A percentile compares a stretch with the other conserved stretches of the same genome.
Evolutionary conservation across 2,113 vertebrate species (phyloP).

Genomic region (Merops nubicus): DNA sequence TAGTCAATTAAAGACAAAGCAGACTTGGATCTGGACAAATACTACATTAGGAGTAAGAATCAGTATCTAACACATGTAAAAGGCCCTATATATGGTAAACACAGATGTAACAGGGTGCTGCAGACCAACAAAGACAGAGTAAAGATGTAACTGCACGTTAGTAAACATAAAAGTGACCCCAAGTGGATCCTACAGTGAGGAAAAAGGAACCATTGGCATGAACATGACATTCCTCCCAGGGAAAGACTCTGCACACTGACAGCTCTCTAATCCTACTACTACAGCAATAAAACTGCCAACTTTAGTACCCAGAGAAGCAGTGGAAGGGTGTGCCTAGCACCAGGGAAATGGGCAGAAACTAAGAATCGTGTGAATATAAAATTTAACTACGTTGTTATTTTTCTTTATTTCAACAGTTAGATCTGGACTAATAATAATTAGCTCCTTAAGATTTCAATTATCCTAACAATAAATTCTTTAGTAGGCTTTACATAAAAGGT

Average conservation of each 20-base stretch:
- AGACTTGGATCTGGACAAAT: not conserved
- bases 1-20: not conserved
- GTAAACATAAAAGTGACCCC: not conserved
- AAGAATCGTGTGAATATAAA: not conserved
- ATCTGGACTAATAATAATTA: not conserved
- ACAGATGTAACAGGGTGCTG: not conserved
- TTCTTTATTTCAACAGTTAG: not conserved
- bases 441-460: not conserved
- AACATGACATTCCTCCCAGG: not conserved
- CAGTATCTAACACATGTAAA: not conserved
- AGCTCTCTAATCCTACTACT: not conserved
- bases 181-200: not conserved
- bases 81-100: not conserved
- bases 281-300: not conserved
- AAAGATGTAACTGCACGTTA: not conserved
- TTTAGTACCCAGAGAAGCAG: not conserved
- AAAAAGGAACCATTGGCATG: not conserved
- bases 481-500: not conserved
- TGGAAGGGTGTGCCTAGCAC: not conserved
- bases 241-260: not conserved
- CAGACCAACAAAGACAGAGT: not conserved
- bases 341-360: not conserved
- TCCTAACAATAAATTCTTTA: not conserved
- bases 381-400: not conserved
- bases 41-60: not conserved